These are phyloP conservation scores for Semaprochilodus insignis DNA, from an alignment of 2,797 vertebrate genomes.

Conservation along the genomic window DNA sequence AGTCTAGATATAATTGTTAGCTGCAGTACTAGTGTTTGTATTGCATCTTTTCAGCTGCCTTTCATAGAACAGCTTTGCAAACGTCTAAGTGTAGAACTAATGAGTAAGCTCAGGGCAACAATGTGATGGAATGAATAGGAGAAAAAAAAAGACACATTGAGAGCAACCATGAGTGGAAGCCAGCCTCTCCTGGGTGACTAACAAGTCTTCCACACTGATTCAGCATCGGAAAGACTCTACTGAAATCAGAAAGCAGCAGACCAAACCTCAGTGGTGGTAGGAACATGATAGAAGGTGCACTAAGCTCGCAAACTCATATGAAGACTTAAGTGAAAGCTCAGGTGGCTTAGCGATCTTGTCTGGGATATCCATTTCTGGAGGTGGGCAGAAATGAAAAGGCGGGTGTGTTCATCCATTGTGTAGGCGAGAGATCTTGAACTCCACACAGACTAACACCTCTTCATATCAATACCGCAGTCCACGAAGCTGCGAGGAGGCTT, in stretches of 20 bases:
- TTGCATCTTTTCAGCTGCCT: not conserved
- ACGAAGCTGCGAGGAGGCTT: slow-evolving; percentile 7
- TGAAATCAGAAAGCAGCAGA: slow-evolving; percentile 3
- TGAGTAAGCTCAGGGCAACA: not conserved
- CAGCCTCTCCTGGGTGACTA: not conserved
- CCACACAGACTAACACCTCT: slow-evolving; percentile 10
- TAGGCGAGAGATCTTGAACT: slow-evolving; percentile 9
- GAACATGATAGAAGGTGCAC: slow-evolving; percentile 26
- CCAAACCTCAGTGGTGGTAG: slow-evolving; percentile 5
- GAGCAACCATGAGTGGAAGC: not conserved
- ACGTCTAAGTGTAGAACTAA: not conserved
- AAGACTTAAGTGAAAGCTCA: slow-evolving; percentile 39
- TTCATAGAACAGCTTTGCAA: not conserved
- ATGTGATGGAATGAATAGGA: not conserved
- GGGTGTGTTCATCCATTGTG: slow-evolving; percentile 9
- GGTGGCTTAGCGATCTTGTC: slow-evolving; percentile 39
- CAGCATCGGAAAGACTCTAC: slow-evolving; percentile 10
- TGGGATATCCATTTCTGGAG: slow-evolving; percentile 11
- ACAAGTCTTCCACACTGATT: not conserved
- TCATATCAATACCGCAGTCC: not conserved
- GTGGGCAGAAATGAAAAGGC: slow-evolving; percentile 28
- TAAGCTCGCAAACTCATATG: slow-evolving; percentile 36
- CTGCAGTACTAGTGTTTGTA: not conserved
- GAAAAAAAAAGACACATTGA: no score
- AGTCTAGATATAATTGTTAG: no score